Evolutionary conservation across 2,888 invertebrate genomes (phyloP).

Genomic region (Ectemnius lituratus): DNA sequence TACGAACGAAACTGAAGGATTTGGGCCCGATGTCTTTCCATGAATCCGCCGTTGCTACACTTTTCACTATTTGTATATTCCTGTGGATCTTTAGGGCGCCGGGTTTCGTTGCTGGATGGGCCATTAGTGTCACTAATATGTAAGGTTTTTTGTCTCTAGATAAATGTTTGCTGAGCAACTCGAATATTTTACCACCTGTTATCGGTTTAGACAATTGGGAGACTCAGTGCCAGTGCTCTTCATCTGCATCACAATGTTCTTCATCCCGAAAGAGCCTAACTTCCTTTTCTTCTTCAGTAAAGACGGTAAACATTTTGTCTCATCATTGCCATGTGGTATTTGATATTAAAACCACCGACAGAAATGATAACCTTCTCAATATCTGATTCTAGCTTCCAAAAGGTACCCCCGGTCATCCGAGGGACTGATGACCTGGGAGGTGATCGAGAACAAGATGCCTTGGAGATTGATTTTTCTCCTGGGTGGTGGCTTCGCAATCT

Average conservation of each 20-base stretch:
- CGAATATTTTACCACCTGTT: not conserved
- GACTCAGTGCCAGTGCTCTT: conserved; percentile 78
- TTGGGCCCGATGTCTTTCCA: conserved; percentile 78
- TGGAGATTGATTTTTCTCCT: conserved; percentile 82
- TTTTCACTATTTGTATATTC: conserved; percentile 78
- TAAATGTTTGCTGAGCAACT: not conserved
- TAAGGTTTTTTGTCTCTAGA: conserved; percentile 31
- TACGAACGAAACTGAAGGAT: conserved; percentile 75
- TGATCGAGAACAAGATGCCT: conserved; percentile 79
- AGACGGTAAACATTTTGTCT: conserved; percentile 54
- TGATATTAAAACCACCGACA: too few relatives aligned
- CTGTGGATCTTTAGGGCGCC: conserved; percentile 82
- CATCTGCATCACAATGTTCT: conserved; percentile 79
- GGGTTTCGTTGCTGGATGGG: conserved; percentile 81
- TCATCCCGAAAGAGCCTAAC: conserved; percentile 78
- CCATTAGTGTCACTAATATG: conserved; percentile 64
- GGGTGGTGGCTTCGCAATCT: conserved; percentile 82
- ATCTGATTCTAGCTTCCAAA: conserved; percentile 43
- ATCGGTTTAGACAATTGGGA: conserved; percentile 41
- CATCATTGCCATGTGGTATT: too few relatives aligned
- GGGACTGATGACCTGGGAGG: conserved; percentile 79
- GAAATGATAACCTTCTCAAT: too few relatives aligned
- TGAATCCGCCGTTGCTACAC: conserved; percentile 71
- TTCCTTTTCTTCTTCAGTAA: conserved; percentile 66
- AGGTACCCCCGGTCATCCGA: conserved; percentile 66